A percentile compares a stretch with the other conserved stretches of the same genome.
Conservation (phyloP, 2,113 vertebrate genomes). For the Scopus umbretta region DNA sequence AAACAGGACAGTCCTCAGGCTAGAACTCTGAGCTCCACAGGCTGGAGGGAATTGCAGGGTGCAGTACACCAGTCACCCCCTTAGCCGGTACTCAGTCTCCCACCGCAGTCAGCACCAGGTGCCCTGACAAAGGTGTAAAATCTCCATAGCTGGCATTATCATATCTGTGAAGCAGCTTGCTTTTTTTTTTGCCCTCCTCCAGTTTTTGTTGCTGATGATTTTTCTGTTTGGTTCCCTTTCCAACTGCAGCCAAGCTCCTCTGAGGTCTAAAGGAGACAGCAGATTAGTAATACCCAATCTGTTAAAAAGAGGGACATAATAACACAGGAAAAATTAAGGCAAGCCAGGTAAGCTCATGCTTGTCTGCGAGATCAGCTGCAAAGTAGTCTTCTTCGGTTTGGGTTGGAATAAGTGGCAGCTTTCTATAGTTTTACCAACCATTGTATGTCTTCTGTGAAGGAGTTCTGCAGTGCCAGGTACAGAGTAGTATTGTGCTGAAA, state of each 20-base stretch:
- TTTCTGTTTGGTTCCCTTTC: neutral
- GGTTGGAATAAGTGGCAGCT: neutral
- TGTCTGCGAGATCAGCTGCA: neutral
- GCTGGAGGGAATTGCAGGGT: neutral
- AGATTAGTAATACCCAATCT: neutral
- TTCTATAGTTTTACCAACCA: neutral
- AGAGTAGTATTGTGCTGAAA: neutral
- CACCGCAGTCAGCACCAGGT: neutral
- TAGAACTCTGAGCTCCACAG: neutral
- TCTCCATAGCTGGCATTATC: neutral
- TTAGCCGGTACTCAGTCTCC: neutral
- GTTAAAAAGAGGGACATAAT: neutral
- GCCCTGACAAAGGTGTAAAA: neutral
- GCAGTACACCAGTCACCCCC: neutral
- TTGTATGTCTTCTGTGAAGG: neutral
- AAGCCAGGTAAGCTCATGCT: neutral
- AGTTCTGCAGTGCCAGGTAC: neutral
- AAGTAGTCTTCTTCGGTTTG: neutral
- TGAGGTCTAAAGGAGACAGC: neutral
- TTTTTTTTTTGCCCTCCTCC: neutral
- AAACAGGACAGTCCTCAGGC: neutral
- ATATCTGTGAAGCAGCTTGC: neutral
- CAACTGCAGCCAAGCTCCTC: neutral
- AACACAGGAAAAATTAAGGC: neutral
- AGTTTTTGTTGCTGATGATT: neutral